Percentiles rank a stretch among this genome's conserved stretches.
Evolutionary conservation across 2,113 vertebrate genomes (phyloP).

Genomic region (Erythrocebus patas): DNA sequence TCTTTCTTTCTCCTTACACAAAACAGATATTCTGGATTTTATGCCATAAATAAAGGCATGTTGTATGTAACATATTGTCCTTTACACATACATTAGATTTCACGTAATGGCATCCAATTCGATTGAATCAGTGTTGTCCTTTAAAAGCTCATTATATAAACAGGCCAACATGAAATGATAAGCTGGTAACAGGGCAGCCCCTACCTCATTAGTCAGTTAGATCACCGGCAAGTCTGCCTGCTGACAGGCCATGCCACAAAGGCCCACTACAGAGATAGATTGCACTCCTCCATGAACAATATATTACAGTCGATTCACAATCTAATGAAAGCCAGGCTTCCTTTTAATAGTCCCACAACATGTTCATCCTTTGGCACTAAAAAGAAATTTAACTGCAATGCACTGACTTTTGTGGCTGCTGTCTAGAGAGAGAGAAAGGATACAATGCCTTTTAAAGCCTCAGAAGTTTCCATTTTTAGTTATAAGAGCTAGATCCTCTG

Average conservation of each 20-base stretch:
- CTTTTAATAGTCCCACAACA: not conserved
- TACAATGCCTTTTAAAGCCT: not conserved
- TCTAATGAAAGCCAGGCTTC: not conserved
- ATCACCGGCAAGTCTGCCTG: rapidly evolving
- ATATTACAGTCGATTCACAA: rapidly evolving
- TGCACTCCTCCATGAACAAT: rapidly evolving
- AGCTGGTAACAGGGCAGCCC: rapidly evolving
- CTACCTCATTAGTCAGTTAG: not conserved
- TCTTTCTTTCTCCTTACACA: not conserved
- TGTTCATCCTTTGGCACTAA: not conserved
- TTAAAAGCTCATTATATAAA: not conserved
- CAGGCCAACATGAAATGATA: too few relatives aligned
- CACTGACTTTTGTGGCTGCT: too few relatives aligned
- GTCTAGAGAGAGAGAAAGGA: not conserved
- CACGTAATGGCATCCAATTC: too few relatives aligned
- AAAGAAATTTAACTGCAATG: not conserved
- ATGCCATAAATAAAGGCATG: not conserved
- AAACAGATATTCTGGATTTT: not conserved
- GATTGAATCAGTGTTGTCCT: not conserved
- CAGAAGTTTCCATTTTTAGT: not conserved
- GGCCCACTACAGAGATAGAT: not conserved
- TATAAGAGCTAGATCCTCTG: not conserved
- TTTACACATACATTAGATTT: rapidly evolving
- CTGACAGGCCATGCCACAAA: rapidly evolving
- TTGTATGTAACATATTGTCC: rapidly evolving